phyloP scores from a whole-genome alignment of 2,113 vertebrate species.

The Eclectus roratus region DNA sequence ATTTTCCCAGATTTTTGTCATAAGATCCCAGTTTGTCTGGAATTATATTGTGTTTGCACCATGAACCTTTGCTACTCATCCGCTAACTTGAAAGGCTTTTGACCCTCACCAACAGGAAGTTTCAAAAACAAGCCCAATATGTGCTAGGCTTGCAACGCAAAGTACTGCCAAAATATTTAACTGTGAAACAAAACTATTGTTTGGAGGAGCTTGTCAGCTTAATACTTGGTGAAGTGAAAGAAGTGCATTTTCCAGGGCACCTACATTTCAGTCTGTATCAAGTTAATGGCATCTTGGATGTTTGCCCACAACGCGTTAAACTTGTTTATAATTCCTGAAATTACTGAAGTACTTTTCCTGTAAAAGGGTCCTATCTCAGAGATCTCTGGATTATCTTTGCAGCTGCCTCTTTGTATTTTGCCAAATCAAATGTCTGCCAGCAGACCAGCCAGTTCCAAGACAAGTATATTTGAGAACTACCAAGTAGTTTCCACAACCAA shows the following conservation, averaged over 20 bases:
- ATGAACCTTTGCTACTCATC: not conserved
- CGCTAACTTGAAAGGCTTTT: not conserved
- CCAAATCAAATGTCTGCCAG: not conserved
- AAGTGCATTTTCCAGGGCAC: slow-evolving; percentile 3
- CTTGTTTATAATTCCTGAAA: slow-evolving; percentile 52
- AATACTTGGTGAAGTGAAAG: slow-evolving; percentile 5
- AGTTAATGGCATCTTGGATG: not conserved
- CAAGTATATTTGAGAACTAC: not conserved
- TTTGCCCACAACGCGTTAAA: not conserved
- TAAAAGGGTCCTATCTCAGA: not conserved
- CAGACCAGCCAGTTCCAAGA: not conserved
- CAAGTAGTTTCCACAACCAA: not conserved
- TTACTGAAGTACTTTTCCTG: slow-evolving; percentile 3
- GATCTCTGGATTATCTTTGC: slow-evolving; percentile 1
- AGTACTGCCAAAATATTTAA: slow-evolving; percentile 28
- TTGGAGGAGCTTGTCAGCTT: not conserved
- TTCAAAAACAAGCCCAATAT: not conserved
- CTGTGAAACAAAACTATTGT: slow-evolving; percentile 21
- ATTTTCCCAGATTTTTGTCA: not conserved
- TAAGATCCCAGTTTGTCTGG: not conserved
- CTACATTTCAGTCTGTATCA: not conserved
- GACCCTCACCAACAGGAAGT: not conserved
- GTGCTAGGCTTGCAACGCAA: not conserved
- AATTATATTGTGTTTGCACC: not conserved
- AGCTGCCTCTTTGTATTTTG: not conserved